Conservation (phyloP, 2,797 vertebrate species). For the Pipistrellus kuhlii region DNA sequence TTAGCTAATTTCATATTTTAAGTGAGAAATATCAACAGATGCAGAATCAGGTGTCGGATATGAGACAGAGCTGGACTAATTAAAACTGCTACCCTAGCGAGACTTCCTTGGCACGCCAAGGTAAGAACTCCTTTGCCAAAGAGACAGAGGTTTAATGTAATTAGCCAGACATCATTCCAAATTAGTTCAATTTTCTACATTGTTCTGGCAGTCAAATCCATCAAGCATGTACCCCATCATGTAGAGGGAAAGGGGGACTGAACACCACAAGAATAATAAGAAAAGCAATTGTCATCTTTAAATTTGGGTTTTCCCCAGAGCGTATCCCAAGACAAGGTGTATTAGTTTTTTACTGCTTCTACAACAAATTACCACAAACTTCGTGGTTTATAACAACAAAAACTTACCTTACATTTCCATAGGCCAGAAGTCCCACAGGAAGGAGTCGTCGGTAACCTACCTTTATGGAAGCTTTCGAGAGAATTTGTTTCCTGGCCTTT, state of each 20-base stretch:
- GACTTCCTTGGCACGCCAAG: conserved; percentile 63
- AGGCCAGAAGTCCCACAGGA: background rate
- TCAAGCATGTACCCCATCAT: conserved; percentile 54
- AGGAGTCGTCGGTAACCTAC: background rate
- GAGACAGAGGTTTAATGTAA: conserved; percentile 77
- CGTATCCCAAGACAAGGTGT: background rate
- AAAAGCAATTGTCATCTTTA: conserved; percentile 55
- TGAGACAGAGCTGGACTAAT: conserved; percentile 70
- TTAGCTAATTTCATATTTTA: conserved; percentile 69
- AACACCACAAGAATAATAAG: conserved; percentile 37
- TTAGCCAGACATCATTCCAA: conserved; percentile 79
- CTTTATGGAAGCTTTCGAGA: background rate
- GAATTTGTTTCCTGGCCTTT: background rate
- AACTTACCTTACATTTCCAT: background rate
- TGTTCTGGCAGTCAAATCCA: conserved; percentile 68
- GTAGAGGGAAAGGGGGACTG: conserved; percentile 19
- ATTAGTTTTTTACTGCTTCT: conserved; percentile 28
- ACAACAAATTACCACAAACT: background rate
- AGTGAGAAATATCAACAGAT: conserved; percentile 73
- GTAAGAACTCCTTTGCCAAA: conserved; percentile 74
- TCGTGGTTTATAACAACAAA: conserved; percentile 30
- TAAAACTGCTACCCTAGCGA: conserved; percentile 73
- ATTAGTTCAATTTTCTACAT: conserved; percentile 69
- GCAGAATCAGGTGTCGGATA: conserved; percentile 40
- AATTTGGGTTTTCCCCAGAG: conserved; percentile 14